Evolutionary conservation across 2,797 vertebrate genomes (phyloP).

Genomic region (Oreochromis grahami): DNA sequence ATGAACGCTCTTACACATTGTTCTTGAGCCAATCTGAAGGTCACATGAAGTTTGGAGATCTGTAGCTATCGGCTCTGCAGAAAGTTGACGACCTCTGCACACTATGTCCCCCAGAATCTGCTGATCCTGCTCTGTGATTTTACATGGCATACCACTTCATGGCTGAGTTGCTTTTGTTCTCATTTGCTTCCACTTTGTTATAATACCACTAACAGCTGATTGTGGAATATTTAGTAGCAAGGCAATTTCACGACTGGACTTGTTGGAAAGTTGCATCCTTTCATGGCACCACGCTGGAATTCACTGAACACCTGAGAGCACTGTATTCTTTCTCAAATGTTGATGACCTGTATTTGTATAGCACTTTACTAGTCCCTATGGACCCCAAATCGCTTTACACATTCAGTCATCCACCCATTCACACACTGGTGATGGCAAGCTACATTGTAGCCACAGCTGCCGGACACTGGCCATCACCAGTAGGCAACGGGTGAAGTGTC

Average conservation of each 20-base stretch:
- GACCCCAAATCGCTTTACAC: background rate
- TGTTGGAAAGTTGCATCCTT: background rate
- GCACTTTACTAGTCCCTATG: background rate
- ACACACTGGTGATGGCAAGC: background rate
- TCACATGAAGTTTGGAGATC: background rate
- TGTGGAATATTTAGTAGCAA: background rate
- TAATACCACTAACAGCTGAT: background rate
- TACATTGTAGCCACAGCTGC: background rate
- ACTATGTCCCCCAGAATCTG: background rate
- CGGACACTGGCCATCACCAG: rapidly evolving
- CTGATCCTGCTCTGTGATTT: background rate
- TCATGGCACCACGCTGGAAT: background rate
- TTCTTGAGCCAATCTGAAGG: background rate
- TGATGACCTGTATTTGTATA: background rate
- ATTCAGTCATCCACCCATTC: rapidly evolving
- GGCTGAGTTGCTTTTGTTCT: background rate
- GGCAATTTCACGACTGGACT: background rate
- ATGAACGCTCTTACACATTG: background rate
- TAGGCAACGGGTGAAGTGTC: background rate
- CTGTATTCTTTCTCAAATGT: background rate
- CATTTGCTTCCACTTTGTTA: background rate
- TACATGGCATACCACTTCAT: background rate
- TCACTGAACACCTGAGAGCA: background rate
- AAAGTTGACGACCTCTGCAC: background rate
- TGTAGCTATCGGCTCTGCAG: background rate